These are phyloP conservation scores for Drosophila seclusa DNA, from an alignment of 2,888 invertebrate species.

Conservation along the genomic window DNA sequence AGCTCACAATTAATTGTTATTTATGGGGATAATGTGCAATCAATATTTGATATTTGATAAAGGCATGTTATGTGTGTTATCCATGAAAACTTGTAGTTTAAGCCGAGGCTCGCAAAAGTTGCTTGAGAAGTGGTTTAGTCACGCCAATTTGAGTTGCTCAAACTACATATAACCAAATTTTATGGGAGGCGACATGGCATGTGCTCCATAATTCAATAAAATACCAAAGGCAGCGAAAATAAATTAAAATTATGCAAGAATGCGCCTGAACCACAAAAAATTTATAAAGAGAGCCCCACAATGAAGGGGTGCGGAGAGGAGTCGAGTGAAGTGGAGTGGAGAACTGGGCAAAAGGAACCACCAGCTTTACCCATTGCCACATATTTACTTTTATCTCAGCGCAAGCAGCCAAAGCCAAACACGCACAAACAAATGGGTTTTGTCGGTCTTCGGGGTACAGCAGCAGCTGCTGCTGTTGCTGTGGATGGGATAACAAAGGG, in stretches of 20 bases:
- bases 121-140: constrained; percentile 1
- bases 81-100: neutral
- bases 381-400: constrained; percentile 78
- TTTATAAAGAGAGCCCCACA: constrained; percentile 11
- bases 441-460: constrained; percentile 38
- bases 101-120: neutral
- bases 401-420: constrained; percentile 71
- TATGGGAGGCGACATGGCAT: constrained; percentile 14
- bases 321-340: constrained; percentile 13
- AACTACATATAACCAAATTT: constrained; percentile 34
- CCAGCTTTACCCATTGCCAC: constrained; percentile 70
- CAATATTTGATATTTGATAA: neutral
- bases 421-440: constrained; percentile 73
- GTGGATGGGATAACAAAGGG: constrained; percentile 8
- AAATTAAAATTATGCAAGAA: constrained; percentile 72
- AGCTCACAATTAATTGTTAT: too few relatives aligned
- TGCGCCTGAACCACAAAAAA: constrained; percentile 43
- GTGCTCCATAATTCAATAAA: constrained; percentile 56
- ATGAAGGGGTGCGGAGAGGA: constrained; percentile 13
- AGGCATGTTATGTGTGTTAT: neutral
- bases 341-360: constrained; percentile 59
- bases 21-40: neutral
- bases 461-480: neutral
- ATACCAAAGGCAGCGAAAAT: constrained; percentile 55
- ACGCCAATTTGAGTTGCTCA: constrained; percentile 7